Evolutionary conservation across 1,140 invertebrate genomes (phyloP).

Genomic region (Anadara kagoshimensis): DNA sequence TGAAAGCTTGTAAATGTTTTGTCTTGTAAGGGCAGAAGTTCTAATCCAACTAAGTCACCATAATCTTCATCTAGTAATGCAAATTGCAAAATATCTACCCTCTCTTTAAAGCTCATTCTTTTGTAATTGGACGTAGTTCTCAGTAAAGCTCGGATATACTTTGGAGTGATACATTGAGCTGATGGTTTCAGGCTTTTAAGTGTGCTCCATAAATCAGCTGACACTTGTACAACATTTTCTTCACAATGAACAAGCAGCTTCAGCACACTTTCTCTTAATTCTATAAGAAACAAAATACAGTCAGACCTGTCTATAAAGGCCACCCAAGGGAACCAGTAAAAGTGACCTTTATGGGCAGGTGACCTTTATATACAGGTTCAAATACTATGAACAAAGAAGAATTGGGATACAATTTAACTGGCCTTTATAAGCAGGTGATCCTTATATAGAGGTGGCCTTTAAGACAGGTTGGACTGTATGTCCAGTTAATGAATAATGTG

Average conservation of each 20-base stretch:
- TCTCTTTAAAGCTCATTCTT: neutral
- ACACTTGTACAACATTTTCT: conserved; percentile 4
- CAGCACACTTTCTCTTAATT: no score
- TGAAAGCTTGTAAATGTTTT: neutral
- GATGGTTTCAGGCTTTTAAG: neutral
- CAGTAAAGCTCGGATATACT: neutral
- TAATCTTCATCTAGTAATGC: neutral
- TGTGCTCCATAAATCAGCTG: neutral
- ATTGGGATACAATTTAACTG: no score
- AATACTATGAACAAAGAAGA: no score
- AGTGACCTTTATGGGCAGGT: no score
- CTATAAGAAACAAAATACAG: no score
- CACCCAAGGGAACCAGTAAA: no score
- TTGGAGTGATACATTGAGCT: neutral
- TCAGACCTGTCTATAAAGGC: no score
- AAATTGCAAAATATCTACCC: neutral
- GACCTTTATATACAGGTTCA: no score
- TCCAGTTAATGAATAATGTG: no score
- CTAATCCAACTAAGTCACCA: neutral
- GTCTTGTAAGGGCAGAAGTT: conserved; percentile 6
- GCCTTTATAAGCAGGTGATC: no score
- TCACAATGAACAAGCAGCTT: neutral
- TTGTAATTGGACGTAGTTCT: neutral
- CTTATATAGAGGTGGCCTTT: no score
- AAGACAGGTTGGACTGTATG: no score